These are phyloP conservation scores for Petrophora chlorosata DNA, from an alignment of 2,888 invertebrate species.

Conservation along the genomic window DNA sequence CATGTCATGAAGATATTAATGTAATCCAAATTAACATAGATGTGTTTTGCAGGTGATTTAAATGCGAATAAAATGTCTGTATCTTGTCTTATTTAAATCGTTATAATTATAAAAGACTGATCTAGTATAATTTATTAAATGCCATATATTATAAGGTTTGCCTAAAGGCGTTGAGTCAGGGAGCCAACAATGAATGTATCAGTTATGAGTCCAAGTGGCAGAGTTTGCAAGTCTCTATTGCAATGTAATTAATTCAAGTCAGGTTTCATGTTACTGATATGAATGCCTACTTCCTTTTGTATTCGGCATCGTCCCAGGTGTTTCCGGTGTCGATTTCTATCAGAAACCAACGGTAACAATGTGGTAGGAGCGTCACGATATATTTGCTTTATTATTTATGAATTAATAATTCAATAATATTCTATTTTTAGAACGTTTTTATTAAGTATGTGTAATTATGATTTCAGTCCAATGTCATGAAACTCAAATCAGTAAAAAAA, in stretches of 20 bases:
- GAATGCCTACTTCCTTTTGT: slow-evolving; percentile 32
- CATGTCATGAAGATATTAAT: not conserved
- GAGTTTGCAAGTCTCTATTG: not conserved
- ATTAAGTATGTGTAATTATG: too few relatives aligned
- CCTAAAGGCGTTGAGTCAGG: too few relatives aligned
- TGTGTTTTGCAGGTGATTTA: slow-evolving; percentile 6
- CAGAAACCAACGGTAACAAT: slow-evolving; percentile 12
- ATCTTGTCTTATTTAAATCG: not conserved
- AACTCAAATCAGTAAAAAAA: too few relatives aligned
- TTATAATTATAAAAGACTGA: too few relatives aligned
- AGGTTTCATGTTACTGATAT: slow-evolving; percentile 27
- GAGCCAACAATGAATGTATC: too few relatives aligned
- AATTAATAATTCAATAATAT: too few relatives aligned
- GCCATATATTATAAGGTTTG: too few relatives aligned
- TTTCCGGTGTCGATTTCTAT: slow-evolving; percentile 38
- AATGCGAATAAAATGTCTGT: slow-evolving; percentile 9
- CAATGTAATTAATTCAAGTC: slow-evolving; percentile 24
- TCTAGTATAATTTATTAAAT: too few relatives aligned
- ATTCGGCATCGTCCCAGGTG: slow-evolving; percentile 27
- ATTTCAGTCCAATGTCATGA: too few relatives aligned
- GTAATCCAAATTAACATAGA: slow-evolving; percentile 3
- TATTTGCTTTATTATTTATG: too few relatives aligned
- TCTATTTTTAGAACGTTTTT: too few relatives aligned
- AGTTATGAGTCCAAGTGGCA: slow-evolving; percentile 2
- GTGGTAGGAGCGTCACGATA: too few relatives aligned